A percentile compares a stretch with the other conserved stretches of the same genome.
Evolutionary conservation across 2,888 invertebrate species (phyloP).

Genomic region (Euzetes globulus): DNA sequence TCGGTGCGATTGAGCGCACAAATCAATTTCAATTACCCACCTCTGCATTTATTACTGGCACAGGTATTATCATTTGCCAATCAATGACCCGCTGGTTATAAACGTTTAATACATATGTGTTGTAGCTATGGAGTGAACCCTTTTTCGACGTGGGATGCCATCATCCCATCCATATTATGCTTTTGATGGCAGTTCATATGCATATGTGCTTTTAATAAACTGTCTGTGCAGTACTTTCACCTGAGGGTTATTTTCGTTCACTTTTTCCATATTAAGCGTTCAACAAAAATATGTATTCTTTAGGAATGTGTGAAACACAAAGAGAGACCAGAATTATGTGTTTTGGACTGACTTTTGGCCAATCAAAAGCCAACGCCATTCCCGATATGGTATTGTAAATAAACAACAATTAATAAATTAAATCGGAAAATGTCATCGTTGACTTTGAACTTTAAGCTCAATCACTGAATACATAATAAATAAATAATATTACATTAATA

Average conservation of each 20-base stretch:
- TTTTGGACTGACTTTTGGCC: not conserved
- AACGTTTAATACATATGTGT: slow-evolving; percentile 16
- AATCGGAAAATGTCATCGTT: not conserved
- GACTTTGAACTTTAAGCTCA: slow-evolving; percentile 20
- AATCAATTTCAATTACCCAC: slow-evolving; percentile 31
- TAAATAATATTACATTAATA: too few relatives aligned
- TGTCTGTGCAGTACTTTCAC: slow-evolving; percentile 18
- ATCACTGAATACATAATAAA: too few relatives aligned
- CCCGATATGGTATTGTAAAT: slow-evolving; percentile 28
- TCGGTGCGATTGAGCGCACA: slow-evolving; percentile 24
- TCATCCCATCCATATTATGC: slow-evolving; percentile 27
- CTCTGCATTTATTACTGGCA: slow-evolving; percentile 10
- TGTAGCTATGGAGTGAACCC: not conserved
- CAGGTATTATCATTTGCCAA: slow-evolving; percentile 30
- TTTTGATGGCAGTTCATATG: slow-evolving; percentile 13
- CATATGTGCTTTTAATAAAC: not conserved
- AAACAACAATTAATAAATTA: slow-evolving; percentile 18
- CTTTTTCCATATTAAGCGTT: slow-evolving; percentile 17
- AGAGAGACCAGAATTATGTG: not conserved
- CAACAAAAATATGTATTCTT: slow-evolving; percentile 12
- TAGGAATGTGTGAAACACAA: slow-evolving; percentile 1
- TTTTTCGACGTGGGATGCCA: slow-evolving; percentile 26
- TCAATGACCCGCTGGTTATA: slow-evolving; percentile 31
- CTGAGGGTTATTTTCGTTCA: slow-evolving; percentile 26
- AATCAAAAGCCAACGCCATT: slow-evolving; percentile 4